phyloP scores from a whole-genome alignment of 92 coral and sea anemone species.

The Actinostola sp. region DNA sequence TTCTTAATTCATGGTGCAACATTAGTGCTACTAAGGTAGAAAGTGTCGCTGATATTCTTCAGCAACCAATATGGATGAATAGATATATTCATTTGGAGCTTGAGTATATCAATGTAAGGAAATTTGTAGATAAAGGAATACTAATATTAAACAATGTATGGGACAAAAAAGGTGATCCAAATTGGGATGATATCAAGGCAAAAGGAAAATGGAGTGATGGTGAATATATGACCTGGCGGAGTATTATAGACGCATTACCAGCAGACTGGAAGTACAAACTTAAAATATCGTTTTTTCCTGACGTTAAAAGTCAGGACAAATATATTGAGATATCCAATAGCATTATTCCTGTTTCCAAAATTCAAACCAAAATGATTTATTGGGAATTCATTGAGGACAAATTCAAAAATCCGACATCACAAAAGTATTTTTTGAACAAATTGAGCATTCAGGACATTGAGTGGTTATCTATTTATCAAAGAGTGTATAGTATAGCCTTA shows the following conservation, averaged over 20 bases:
- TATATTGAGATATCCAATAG: no score
- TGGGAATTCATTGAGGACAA: no score
- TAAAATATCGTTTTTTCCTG: no score
- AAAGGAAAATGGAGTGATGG: not conserved
- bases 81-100: not conserved
- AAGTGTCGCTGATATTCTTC: not conserved
- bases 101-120: not conserved
- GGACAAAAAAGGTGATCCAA: not conserved
- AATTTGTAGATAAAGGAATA: not conserved
- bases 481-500: no score
- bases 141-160: not conserved
- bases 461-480: no score
- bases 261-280: constrained; percentile 3
- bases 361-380: no score
- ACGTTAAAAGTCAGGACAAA: no score
- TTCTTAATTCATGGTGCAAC: not conserved
- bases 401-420: no score
- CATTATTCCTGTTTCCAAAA: no score
- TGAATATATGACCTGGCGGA: not conserved
- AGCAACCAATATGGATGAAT: not conserved
- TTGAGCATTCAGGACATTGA: no score
- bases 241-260: constrained; percentile 5
- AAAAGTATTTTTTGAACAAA: no score
- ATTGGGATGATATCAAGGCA: constrained; percentile 1
- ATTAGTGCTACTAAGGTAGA: not conserved